Evolutionary conservation across 2,113 vertebrate genomes (phyloP).

Genomic region (Tretioscincus oriximinensis): DNA sequence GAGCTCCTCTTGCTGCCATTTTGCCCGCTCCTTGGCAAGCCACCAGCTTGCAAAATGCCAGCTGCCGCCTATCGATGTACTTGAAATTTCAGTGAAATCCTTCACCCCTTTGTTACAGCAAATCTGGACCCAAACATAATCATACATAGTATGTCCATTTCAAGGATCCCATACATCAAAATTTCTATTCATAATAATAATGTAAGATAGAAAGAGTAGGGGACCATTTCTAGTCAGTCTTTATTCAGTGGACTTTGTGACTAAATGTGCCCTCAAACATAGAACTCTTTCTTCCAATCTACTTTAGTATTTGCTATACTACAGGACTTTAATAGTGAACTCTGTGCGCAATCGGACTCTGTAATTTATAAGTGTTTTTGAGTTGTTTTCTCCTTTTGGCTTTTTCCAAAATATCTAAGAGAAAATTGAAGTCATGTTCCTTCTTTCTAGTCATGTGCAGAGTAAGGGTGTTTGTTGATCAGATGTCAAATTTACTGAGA

Average conservation of each 20-base stretch:
- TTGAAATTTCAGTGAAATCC: background rate
- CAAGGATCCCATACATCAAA: background rate
- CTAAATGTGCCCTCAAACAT: background rate
- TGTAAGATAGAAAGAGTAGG: background rate
- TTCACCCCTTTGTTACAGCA: background rate
- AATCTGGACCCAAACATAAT: background rate
- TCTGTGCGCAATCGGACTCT: constrained; percentile 12
- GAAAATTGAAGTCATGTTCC: constrained; percentile 40
- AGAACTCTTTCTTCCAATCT: constrained; percentile 7
- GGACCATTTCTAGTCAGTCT: background rate
- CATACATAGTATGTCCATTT: background rate
- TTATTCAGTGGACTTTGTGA: background rate
- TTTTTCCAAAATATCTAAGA: constrained; percentile 46
- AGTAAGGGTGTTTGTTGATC: constrained; percentile 48
- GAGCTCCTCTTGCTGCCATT: too few species aligned
- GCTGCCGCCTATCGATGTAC: too few species aligned
- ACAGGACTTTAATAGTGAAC: constrained; percentile 10
- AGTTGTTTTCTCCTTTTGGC: constrained; percentile 1
- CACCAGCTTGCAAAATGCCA: too few species aligned
- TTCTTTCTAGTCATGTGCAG: constrained; percentile 31
- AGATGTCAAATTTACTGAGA: constrained; percentile 41
- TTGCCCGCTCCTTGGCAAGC: too few species aligned
- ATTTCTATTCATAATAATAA: background rate
- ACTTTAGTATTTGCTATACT: constrained; percentile 46
- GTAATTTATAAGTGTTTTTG: constrained; percentile 23